A percentile compares a stretch with the other conserved stretches of the same genome.
Evolutionary conservation across 2,797 vertebrate genomes (phyloP).

Genomic region (Halcyon badia): DNA sequence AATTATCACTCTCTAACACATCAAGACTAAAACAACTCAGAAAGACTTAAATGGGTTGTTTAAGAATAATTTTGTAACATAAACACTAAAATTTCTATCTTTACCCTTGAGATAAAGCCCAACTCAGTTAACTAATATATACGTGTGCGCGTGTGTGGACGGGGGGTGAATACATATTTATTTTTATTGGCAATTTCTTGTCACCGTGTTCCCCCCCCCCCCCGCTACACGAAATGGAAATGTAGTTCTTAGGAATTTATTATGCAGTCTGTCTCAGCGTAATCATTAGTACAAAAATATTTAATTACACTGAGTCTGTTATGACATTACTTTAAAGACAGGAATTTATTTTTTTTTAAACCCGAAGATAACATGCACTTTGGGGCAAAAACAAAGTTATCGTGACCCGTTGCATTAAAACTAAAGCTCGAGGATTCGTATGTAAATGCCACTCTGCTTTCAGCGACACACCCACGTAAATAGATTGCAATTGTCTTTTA

Average conservation of each 20-base stretch:
- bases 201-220: rapidly evolving
- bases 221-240: constrained; percentile 70
- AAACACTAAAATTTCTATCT: constrained; percentile 90
- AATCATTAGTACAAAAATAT: constrained; percentile 85
- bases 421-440: constrained; percentile 1
- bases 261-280: constrained; percentile 75
- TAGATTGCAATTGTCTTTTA: not conserved
- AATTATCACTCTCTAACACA: constrained; percentile 93
- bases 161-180: constrained; percentile 34
- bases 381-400: constrained; percentile 72
- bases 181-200: constrained; percentile 69
- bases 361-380: constrained; percentile 66
- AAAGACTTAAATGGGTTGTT: constrained; percentile 90
- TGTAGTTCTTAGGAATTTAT: constrained; percentile 78
- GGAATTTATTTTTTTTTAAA: constrained; percentile 66
- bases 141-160: not conserved
- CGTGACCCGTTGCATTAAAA: constrained; percentile 35
- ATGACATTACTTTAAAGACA: constrained; percentile 81
- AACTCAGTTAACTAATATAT: constrained; percentile 69
- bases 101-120: constrained; percentile 80
- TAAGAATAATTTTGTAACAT: constrained; percentile 92
- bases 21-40: constrained; percentile 92
- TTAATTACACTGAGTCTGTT: constrained; percentile 85
- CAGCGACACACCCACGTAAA: not conserved
- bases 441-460: not conserved